These are phyloP conservation scores for Pyxicephalus adspersus DNA, from an alignment of 2,113 vertebrate species.

Conservation along the genomic window DNA sequence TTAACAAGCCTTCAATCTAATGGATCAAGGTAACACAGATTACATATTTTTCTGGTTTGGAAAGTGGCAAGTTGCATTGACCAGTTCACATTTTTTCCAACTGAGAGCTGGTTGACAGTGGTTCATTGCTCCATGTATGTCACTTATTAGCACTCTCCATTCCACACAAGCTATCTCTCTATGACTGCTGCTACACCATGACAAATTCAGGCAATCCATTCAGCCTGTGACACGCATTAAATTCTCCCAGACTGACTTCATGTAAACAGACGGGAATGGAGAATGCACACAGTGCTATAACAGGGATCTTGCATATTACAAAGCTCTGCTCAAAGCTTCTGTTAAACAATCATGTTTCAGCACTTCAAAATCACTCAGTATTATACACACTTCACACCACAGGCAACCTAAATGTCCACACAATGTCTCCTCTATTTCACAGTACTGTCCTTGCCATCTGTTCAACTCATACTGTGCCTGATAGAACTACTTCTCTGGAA, in stretches of 20 bases:
- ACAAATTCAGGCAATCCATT: not conserved
- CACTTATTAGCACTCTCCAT: too few relatives aligned
- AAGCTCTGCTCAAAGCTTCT: not conserved
- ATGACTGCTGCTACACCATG: too few relatives aligned
- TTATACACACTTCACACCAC: not conserved
- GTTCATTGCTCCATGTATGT: too few relatives aligned
- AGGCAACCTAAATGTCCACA: not conserved
- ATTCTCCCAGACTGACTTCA: not conserved
- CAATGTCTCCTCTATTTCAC: not conserved
- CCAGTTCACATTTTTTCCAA: too few relatives aligned
- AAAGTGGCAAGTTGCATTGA: too few relatives aligned
- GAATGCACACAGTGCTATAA: not conserved
- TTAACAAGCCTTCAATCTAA: too few relatives aligned
- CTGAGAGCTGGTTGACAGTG: too few relatives aligned
- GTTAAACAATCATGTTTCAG: constrained; percentile 2
- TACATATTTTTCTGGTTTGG: too few relatives aligned
- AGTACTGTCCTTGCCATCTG: not conserved
- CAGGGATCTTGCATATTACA: not conserved
- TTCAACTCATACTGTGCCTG: not conserved
- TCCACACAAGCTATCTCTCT: too few relatives aligned
- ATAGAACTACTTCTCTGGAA: not conserved
- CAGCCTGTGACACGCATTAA: not conserved
- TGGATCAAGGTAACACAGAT: too few relatives aligned
- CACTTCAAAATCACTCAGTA: not conserved
- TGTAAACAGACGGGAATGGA: not conserved